phyloP scores from a whole-genome alignment of 2,113 vertebrate genomes.

The Oxyura jamaicensis region DNA sequence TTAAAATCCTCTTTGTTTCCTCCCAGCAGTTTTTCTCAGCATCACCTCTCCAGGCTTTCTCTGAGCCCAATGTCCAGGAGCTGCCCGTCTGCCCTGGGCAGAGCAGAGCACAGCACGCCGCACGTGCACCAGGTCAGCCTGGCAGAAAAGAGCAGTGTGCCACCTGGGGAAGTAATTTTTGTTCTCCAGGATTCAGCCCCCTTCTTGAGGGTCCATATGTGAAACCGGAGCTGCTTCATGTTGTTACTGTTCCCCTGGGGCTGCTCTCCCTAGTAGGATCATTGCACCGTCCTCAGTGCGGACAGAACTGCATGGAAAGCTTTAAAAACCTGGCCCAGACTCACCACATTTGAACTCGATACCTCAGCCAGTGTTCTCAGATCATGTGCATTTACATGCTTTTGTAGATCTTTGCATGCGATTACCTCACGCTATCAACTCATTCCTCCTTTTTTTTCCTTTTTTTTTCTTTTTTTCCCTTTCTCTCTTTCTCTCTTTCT shows the following conservation, averaged over 20 bases:
- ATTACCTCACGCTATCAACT: not conserved
- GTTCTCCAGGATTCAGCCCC: not conserved
- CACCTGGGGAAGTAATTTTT: not conserved
- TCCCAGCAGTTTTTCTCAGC: not conserved
- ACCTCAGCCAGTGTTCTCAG: not conserved
- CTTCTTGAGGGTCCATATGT: not conserved
- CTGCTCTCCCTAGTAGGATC: not conserved
- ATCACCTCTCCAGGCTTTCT: not conserved
- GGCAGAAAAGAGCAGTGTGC: not conserved
- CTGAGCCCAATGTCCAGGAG: too few relatives aligned
- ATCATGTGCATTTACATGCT: not conserved
- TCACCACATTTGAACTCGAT: not conserved
- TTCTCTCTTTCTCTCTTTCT: too few relatives aligned
- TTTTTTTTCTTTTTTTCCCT: too few relatives aligned
- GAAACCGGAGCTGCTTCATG: not conserved
- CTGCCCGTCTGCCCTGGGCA: too few relatives aligned
- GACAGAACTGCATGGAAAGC: not conserved
- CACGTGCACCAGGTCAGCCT: not conserved
- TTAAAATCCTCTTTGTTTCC: not conserved
- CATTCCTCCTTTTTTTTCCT: not conserved
- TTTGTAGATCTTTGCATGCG: not conserved
- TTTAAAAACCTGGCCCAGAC: not conserved
- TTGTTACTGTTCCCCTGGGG: not conserved
- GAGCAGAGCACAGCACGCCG: too few relatives aligned
- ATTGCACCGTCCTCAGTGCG: too few relatives aligned